Evolutionary conservation across 2,113 vertebrate genomes (phyloP).

Genomic region (Elaphurus davidianus): DNA sequence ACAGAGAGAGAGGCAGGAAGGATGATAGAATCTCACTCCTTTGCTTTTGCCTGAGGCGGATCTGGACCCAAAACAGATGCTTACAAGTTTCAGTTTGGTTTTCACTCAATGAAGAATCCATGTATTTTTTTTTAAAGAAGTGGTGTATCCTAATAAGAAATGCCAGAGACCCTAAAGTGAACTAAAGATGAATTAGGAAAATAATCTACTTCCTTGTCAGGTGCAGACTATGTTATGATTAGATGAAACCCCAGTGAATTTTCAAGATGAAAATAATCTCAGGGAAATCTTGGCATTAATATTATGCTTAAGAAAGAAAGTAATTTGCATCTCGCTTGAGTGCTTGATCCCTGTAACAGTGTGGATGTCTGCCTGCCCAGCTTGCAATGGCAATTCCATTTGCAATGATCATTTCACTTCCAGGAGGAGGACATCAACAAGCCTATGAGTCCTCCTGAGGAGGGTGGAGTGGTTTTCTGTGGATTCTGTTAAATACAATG

Average conservation of each 20-base stretch:
- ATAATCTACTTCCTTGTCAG: neutral
- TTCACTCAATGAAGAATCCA: neutral
- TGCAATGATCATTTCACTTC: neutral
- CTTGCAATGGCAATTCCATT: constrained; percentile 23
- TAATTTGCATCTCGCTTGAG: constrained; percentile 5
- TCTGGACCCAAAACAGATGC: neutral
- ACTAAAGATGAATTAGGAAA: neutral
- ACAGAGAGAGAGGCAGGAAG: neutral
- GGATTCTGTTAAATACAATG: neutral
- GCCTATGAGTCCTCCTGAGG: neutral
- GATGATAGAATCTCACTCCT: neutral
- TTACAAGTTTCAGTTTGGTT: neutral
- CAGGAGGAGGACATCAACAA: neutral
- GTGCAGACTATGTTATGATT: neutral
- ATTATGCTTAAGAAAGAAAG: constrained; percentile 15
- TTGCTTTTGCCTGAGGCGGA: neutral
- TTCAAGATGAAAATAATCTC: constrained; percentile 57
- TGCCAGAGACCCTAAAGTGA: neutral
- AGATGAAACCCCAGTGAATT: constrained; percentile 32
- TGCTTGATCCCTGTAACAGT: neutral
- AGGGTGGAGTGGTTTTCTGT: neutral
- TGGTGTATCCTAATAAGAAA: neutral
- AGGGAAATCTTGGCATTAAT: neutral
- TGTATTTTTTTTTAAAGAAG: neutral
- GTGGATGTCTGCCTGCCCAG: neutral